Evolutionary conservation across 2,888 invertebrate genomes (phyloP).

Genomic region (Aleiodes testaceus): DNA sequence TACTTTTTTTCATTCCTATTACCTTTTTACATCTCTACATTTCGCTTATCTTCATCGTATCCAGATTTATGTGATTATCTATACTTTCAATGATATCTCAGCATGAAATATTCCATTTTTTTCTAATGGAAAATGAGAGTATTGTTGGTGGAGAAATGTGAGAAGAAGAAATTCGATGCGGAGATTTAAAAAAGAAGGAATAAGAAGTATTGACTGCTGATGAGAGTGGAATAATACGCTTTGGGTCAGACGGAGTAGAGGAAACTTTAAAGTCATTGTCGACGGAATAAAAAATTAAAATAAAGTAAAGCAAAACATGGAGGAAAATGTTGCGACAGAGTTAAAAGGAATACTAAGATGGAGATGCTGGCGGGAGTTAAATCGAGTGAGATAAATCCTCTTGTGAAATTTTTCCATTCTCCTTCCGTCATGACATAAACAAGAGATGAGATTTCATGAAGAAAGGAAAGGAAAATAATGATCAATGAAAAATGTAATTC

Average conservation of each 20-base stretch:
- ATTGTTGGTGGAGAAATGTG: not conserved
- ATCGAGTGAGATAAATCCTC: conserved; percentile 37
- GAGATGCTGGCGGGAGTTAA: conserved; percentile 35
- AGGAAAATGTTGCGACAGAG: not conserved
- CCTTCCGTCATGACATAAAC: not conserved
- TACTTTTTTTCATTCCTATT: conserved; percentile 13
- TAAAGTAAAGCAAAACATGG: not conserved
- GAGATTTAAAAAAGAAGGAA: not conserved
- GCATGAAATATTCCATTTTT: not conserved
- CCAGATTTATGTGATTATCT: not conserved
- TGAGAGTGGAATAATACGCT: conserved; percentile 32
- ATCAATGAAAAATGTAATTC: no score
- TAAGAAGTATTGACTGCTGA: conserved; percentile 5
- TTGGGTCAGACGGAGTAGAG: conserved; percentile 10
- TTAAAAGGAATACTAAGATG: conserved; percentile 10
- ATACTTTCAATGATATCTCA: not conserved
- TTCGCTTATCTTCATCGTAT: conserved; percentile 2
- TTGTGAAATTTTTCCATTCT: conserved; percentile 22
- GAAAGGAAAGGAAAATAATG: not conserved
- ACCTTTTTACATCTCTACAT: not conserved
- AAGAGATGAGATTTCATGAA: conserved; percentile 7
- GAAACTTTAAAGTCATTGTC: conserved; percentile 33
- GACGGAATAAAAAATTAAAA: conserved; percentile 6
- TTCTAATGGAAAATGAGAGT: conserved; percentile 5
- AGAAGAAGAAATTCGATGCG: conserved; percentile 4